These are phyloP conservation scores for Spilarctia lutea DNA, from an alignment of 2,888 invertebrate genomes.

Conservation along the genomic window DNA sequence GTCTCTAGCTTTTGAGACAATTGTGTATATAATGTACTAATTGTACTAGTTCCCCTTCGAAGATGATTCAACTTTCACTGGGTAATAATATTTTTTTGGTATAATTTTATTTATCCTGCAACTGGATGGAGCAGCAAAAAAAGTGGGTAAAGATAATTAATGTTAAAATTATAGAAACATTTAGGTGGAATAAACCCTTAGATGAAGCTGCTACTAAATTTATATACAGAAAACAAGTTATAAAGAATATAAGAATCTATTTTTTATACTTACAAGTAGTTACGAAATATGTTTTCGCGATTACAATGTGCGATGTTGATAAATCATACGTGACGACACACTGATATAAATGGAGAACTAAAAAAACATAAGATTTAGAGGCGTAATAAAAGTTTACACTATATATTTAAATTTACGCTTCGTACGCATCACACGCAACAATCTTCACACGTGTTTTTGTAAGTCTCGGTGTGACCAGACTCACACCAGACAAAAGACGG, in stretches of 20 bases:
- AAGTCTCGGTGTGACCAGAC: conserved; percentile 36
- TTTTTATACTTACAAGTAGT: not conserved
- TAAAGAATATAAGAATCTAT: not conserved
- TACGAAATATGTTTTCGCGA: not conserved
- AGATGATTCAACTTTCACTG: not conserved
- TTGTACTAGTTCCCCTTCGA: not conserved
- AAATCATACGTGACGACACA: conserved; percentile 7
- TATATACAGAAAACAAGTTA: not conserved
- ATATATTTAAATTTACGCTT: conserved; percentile 14
- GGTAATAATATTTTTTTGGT: too few species aligned
- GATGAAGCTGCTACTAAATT: not conserved
- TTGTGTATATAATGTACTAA: not conserved
- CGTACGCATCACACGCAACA: conserved; percentile 46
- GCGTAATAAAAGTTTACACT: not conserved
- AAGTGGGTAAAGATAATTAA: too few species aligned
- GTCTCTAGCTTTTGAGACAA: not conserved
- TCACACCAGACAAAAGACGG: conserved; percentile 41
- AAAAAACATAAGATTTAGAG: conserved; percentile 1
- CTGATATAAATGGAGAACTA: not conserved
- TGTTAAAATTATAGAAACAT: too few species aligned
- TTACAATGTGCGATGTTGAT: not conserved
- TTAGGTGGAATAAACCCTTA: not conserved
- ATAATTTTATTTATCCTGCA: not conserved
- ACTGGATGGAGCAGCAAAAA: too few species aligned
- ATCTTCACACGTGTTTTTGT: conserved; percentile 43